Evolutionary conservation across 2,113 vertebrate species (phyloP), one percentile per base, ranked within the genome.

Genomic region (Syngnathus floridae): DNA sequence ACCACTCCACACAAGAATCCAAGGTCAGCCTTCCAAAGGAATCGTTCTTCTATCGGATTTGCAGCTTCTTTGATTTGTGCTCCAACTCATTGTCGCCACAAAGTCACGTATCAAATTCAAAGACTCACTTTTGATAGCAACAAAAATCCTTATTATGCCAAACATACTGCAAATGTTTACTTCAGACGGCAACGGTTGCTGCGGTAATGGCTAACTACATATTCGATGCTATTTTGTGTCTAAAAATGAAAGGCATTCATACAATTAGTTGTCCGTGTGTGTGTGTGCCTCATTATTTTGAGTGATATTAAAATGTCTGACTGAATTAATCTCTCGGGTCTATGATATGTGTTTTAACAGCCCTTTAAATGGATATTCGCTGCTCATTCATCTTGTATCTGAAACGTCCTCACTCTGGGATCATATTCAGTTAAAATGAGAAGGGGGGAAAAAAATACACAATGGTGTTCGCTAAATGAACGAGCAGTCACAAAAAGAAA

Each of bases 1-100:
- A 69, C 77, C 84, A 83, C 55, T 52, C 79, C 71, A 84, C 82
- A 84, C 71, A 78, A 76, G 74, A 82, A 84, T 75, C 77, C 87
- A 90, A 91, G 89, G 89, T 90, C 89, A 89, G 84, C 72, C 72
- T 80, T 80, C 67, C 62, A 49, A 68, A 67, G 58, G 79, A 83
- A 66, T 73, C 72, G 64, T 60, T 67, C 68, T 70, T 75, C 77
- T 62, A 75, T 79, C 73, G 70, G 81, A 73, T 86, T 82, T 66
- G 46, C 5, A 45, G 59, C 21, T 17, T 22, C 35, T 51, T 31
- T 21, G 48, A 21, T 51, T 51, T 59, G 61, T 43, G 43, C 62
- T 70, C 56, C 6, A 21, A 16, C 35, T 64, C 13, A 22, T 61
- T 43, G 38, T 61, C 7, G 2, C 7, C 6, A 22, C 40, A 61